phyloP scores from a whole-genome alignment of 2,888 invertebrate genomes.

The Dasysyrphus tricinctus region DNA sequence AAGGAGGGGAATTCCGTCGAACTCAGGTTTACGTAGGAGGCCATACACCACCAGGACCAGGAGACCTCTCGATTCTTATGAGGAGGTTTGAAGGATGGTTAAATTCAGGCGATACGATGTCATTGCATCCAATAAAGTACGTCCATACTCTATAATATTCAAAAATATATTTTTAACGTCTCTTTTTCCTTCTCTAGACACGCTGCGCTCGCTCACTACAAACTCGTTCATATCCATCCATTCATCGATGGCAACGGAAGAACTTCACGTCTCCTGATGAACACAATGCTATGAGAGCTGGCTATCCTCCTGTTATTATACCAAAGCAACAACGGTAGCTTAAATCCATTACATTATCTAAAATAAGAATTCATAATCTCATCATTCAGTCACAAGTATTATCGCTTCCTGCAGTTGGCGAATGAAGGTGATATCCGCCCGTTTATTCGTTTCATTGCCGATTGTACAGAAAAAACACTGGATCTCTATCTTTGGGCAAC shows the following conservation, averaged over 20 bases:
- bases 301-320: constrained; percentile 97
- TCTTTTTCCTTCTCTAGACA: constrained; percentile 85
- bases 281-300: constrained; percentile 97
- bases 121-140: constrained; percentile 93
- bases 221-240: constrained; percentile 98
- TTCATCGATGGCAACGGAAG: constrained; percentile 98
- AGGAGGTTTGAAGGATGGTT: constrained; percentile 96
- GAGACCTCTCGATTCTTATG: constrained; percentile 92
- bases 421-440: constrained; percentile 98
- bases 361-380: background rate
- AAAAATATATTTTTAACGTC: background rate
- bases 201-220: constrained; percentile 98
- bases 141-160: constrained; percentile 4
- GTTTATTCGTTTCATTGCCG: constrained; percentile 97
- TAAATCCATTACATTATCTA: background rate
- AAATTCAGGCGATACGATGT: constrained; percentile 93
- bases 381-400: constrained; percentile 88
- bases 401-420: constrained; percentile 94
- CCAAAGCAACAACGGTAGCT: constrained; percentile 90
- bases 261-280: constrained; percentile 97
- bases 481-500: constrained; percentile 94
- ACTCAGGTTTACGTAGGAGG: constrained; percentile 97
- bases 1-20: constrained; percentile 94
- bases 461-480: constrained; percentile 94
- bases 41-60: constrained; percentile 96